Conservation (phyloP, 2,888 invertebrate species). For the Graphium colonna region DNA sequence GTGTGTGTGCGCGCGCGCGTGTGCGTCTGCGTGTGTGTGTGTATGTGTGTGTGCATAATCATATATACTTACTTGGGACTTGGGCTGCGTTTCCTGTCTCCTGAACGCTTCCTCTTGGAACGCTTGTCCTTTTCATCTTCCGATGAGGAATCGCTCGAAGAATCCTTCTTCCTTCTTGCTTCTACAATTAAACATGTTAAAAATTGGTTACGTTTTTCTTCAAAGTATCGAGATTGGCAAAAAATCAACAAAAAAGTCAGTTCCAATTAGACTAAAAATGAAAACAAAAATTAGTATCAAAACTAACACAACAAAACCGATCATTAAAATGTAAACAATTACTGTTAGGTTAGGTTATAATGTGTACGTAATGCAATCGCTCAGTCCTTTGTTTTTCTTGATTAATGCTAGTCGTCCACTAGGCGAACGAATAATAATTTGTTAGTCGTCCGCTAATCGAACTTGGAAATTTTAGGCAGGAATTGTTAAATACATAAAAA, state of each 20-base stretch:
- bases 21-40: too few relatives aligned
- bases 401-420: too few relatives aligned
- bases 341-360: too few relatives aligned
- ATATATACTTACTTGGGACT: constrained; percentile 10
- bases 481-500: too few relatives aligned
- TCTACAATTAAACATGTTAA: constrained; percentile 30
- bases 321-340: too few relatives aligned
- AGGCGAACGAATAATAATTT: too few relatives aligned
- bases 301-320: too few relatives aligned
- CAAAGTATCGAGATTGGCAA: background rate
- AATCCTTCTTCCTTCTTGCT: constrained; percentile 48
- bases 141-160: constrained; percentile 41
- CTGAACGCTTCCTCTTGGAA: constrained; percentile 36
- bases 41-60: background rate
- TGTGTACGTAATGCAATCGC: too few relatives aligned
- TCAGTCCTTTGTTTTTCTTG: too few relatives aligned
- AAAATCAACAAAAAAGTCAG: background rate
- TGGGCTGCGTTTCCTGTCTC: constrained; percentile 43
- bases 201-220: background rate
- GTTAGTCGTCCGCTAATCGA: too few relatives aligned
- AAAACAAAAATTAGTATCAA: too few relatives aligned
- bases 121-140: constrained; percentile 39
- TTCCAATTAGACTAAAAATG: background rate
- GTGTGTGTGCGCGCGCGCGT: background rate
- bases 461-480: too few relatives aligned